phyloP scores from a whole-genome alignment of 2,113 vertebrate species.

The Callithrix jacchus region DNA sequence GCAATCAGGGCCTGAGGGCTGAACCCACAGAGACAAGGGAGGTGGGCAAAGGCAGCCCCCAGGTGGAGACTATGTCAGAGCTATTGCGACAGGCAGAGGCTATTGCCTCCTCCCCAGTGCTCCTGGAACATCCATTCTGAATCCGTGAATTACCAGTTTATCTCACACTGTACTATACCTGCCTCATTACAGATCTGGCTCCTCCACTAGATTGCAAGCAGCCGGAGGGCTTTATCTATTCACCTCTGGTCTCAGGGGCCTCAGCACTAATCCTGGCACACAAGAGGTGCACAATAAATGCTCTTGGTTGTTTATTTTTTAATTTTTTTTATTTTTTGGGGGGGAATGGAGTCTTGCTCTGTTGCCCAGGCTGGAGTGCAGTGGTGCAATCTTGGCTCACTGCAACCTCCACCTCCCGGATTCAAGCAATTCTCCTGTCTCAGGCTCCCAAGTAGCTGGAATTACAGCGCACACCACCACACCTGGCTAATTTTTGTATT shows the following conservation, averaged over 20 bases:
- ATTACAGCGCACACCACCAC: too few relatives aligned
- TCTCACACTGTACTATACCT: not conserved
- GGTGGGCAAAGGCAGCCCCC: not conserved
- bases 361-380: too few relatives aligned
- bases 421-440: too few relatives aligned
- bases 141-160: not conserved
- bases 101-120: not conserved
- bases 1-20: not conserved
- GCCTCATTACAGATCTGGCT: not conserved
- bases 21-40: not conserved
- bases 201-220: rapidly evolving
- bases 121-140: not conserved
- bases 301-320: not conserved
- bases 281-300: not conserved
- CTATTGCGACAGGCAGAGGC: not conserved
- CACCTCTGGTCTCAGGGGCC: not conserved
- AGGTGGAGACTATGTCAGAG: not conserved
- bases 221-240: not conserved
- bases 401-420: too few relatives aligned
- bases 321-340: too few relatives aligned
- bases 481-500: too few relatives aligned
- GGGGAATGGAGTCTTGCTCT: too few relatives aligned
- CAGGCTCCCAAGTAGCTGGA: too few relatives aligned
- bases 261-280: not conserved
- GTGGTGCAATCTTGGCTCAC: too few relatives aligned